Percentiles rank a stretch among this genome's conserved stretches.
These are phyloP conservation scores for Cliona cf. orientalis DNA, from an alignment of 37 sponge, comb jelly and placozoan genomes.

Conservation along the genomic window DNA sequence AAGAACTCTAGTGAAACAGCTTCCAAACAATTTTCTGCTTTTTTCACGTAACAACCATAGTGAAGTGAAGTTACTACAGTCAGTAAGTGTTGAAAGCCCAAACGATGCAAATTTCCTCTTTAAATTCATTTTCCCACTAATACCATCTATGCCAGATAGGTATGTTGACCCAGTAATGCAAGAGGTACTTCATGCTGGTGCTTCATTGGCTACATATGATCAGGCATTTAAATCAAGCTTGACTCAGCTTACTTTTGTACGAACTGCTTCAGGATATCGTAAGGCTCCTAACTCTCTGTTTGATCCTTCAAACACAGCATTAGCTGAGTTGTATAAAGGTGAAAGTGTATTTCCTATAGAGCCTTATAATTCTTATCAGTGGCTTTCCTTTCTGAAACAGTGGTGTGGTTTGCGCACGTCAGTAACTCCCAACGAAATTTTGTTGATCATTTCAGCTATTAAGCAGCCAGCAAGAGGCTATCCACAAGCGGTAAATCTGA, in stretches of 20 bases:
- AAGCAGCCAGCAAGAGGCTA: neutral
- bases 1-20: too few relatives aligned
- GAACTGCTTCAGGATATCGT: neutral
- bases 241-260: conserved; percentile 11
- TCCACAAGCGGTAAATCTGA: conserved; percentile 16
- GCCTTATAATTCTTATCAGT: conserved; percentile 16
- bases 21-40: too few relatives aligned
- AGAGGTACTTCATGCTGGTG: conserved; percentile 16
- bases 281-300: conserved; percentile 5
- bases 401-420: conserved; percentile 21
- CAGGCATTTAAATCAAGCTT: neutral
- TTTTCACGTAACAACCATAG: too few relatives aligned
- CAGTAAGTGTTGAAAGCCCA: too few relatives aligned
- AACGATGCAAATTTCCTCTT: too few relatives aligned
- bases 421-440: conserved; percentile 25
- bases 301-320: conserved; percentile 19
- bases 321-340: conserved; percentile 17
- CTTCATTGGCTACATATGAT: too few relatives aligned
- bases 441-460: conserved; percentile 28
- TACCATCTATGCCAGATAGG: neutral
- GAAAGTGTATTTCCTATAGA: conserved; percentile 57
- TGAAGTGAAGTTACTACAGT: too few relatives aligned
- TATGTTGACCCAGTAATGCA: conserved; percentile 16
- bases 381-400: neutral
- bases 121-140: conserved; percentile 19